Evolutionary conservation across 2,888 invertebrate genomes (phyloP).

Genomic region (Ormyrus rosae): DNA sequence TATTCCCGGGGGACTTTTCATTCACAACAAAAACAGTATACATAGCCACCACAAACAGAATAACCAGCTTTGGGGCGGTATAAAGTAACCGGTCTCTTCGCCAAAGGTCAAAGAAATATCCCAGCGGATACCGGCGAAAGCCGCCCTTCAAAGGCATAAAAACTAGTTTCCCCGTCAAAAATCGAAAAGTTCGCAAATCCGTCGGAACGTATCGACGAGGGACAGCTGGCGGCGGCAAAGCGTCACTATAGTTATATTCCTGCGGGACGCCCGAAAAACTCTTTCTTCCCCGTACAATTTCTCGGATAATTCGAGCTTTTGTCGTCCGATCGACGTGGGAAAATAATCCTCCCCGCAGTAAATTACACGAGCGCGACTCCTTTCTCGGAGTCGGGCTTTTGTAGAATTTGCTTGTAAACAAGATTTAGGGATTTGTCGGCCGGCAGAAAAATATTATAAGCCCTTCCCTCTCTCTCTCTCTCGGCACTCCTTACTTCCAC

Average conservation of each 20-base stretch:
- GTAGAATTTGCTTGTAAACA: constrained; percentile 72
- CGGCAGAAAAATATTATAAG: constrained; percentile 66
- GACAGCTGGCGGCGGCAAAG: constrained; percentile 23
- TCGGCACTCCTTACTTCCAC: background rate
- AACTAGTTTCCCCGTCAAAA: constrained; percentile 46
- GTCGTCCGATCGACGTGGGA: constrained; percentile 52
- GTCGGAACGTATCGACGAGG: constrained; percentile 32
- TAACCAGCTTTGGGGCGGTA: constrained; percentile 5
- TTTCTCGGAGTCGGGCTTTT: constrained; percentile 62
- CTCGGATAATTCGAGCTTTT: constrained; percentile 62
- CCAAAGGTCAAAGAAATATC: constrained; percentile 27
- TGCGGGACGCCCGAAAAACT: background rate
- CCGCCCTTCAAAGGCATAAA: constrained; percentile 22
- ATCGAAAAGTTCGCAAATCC: constrained; percentile 51
- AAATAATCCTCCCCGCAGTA: constrained; percentile 70
- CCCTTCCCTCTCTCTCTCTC: constrained; percentile 52
- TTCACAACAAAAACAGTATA: constrained; percentile 41
- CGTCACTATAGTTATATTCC: background rate
- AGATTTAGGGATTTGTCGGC: constrained; percentile 72
- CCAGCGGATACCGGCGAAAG: background rate
- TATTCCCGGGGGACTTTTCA: constrained; percentile 25
- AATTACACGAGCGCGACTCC: constrained; percentile 64
- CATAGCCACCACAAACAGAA: constrained; percentile 6
- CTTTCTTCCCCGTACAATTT: constrained; percentile 30
- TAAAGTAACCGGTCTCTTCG: background rate